Percentiles rank a stretch among this genome's conserved stretches.
These are phyloP conservation scores for Equus quagga DNA, from an alignment of 2,113 vertebrate species.

Conservation along the genomic window DNA sequence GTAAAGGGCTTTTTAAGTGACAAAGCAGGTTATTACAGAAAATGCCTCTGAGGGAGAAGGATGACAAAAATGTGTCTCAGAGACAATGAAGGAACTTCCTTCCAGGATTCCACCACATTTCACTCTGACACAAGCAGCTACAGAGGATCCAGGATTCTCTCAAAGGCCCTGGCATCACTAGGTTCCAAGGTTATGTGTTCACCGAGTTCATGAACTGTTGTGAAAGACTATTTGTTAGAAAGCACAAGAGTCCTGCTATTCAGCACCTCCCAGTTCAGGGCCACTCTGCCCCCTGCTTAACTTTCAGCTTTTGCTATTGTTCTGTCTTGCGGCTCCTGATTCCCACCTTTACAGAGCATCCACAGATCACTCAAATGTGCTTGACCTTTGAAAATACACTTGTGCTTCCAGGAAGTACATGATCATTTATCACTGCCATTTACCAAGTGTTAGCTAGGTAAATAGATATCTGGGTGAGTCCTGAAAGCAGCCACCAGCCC, in stretches of 20 bases:
- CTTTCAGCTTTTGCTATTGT: not conserved
- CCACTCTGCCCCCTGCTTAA: not conserved
- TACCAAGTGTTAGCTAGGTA: conserved; percentile 39
- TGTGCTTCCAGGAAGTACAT: conserved; percentile 38
- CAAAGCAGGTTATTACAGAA: conserved; percentile 66
- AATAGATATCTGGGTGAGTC: conserved; percentile 2
- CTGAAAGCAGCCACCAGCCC: not conserved
- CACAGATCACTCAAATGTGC: conserved; percentile 19
- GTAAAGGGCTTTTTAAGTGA: conserved; percentile 50
- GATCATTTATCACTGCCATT: conserved; percentile 67
- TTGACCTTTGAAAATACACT: conserved; percentile 66
- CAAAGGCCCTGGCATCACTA: not conserved
- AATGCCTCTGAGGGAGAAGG: conserved; percentile 46
- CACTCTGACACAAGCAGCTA: not conserved
- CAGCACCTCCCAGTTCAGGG: not conserved
- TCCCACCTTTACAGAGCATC: conserved; percentile 43
- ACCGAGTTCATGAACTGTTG: not conserved
- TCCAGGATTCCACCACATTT: not conserved
- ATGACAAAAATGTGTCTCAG: conserved; percentile 20
- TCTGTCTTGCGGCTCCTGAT: not conserved
- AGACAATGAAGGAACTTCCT: conserved; percentile 30
- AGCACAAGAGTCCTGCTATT: not conserved
- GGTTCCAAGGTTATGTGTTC: not conserved
- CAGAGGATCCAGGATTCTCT: not conserved
- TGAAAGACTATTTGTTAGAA: not conserved